Percentiles rank a stretch among this genome's conserved stretches.
Evolutionary conservation across 2,888 invertebrate genomes (phyloP).

Genomic region (Lottia gigantea): DNA sequence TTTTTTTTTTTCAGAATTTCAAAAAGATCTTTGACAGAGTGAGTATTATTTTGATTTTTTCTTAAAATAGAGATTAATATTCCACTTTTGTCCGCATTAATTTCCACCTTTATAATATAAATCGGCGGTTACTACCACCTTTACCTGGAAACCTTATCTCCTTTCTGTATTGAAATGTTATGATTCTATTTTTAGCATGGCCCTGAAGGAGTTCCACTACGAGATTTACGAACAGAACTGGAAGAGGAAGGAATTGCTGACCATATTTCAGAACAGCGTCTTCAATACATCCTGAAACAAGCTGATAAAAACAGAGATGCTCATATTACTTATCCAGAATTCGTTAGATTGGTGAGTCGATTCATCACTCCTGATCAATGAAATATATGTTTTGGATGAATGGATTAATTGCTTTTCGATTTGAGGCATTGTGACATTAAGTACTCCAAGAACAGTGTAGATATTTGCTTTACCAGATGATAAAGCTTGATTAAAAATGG

Average conservation of each 20-base stretch:
- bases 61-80: too few relatives aligned
- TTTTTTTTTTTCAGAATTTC: slow-evolving; percentile 48
- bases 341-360: slow-evolving; percentile 64
- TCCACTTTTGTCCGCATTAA: too few relatives aligned
- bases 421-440: too few relatives aligned
- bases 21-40: slow-evolving; percentile 49
- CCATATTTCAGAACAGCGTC: slow-evolving; percentile 49
- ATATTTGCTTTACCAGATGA: too few relatives aligned
- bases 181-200: slow-evolving; percentile 53
- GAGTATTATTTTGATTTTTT: not conserved
- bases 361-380: too few relatives aligned
- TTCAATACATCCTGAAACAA: slow-evolving; percentile 53
- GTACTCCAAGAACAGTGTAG: too few relatives aligned
- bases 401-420: too few relatives aligned
- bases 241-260: slow-evolving; percentile 59
- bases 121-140: too few relatives aligned
- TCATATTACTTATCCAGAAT: slow-evolving; percentile 68
- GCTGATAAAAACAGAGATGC: slow-evolving; percentile 66
- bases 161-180: not conserved
- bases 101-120: too few relatives aligned
- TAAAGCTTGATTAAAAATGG: too few relatives aligned
- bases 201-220: slow-evolving; percentile 64
- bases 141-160: too few relatives aligned
- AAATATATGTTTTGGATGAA: too few relatives aligned
- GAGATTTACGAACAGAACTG: slow-evolving; percentile 63